A percentile compares a stretch with the other conserved stretches of the same genome.
phyloP scores from a whole-genome alignment of 2,113 vertebrate species.

The Bungarus multicinctus region DNA sequence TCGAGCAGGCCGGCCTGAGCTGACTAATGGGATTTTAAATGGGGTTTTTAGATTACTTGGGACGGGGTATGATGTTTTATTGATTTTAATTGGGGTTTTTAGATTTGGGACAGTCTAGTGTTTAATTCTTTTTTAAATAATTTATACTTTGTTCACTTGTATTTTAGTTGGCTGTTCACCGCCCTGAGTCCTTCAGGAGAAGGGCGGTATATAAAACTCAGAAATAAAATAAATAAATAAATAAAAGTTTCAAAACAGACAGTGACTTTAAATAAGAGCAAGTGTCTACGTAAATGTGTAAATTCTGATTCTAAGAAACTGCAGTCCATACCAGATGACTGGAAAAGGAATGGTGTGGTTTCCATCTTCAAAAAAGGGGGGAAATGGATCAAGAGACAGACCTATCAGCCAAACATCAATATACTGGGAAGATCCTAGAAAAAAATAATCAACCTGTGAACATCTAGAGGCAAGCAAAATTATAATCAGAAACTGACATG shows the following conservation, averaged over 20 bases:
- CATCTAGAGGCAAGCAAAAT: background rate
- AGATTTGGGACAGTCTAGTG: too few relatives aligned
- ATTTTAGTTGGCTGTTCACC: too few relatives aligned
- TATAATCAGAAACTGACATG: background rate
- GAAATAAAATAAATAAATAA: too few relatives aligned
- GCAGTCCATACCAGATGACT: background rate
- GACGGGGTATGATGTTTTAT: too few relatives aligned
- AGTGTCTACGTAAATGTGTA: background rate
- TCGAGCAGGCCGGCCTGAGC: too few relatives aligned
- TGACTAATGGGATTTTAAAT: too few relatives aligned
- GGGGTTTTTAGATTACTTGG: too few relatives aligned
- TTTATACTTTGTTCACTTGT: too few relatives aligned
- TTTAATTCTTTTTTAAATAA: too few relatives aligned
- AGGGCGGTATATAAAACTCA: too few relatives aligned
- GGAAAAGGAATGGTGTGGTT: background rate
- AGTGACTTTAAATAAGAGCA: background rate
- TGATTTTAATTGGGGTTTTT: too few relatives aligned
- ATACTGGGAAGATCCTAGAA: background rate
- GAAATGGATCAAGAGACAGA: background rate
- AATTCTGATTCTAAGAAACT: background rate
- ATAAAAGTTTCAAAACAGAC: background rate
- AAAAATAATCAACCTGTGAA: background rate
- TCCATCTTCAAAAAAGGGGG: background rate
- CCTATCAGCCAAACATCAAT: background rate
- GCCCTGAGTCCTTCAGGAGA: too few relatives aligned